Conservation (phyloP, 2,888 invertebrate genomes). For the Meliscaeva auricollis region DNA sequence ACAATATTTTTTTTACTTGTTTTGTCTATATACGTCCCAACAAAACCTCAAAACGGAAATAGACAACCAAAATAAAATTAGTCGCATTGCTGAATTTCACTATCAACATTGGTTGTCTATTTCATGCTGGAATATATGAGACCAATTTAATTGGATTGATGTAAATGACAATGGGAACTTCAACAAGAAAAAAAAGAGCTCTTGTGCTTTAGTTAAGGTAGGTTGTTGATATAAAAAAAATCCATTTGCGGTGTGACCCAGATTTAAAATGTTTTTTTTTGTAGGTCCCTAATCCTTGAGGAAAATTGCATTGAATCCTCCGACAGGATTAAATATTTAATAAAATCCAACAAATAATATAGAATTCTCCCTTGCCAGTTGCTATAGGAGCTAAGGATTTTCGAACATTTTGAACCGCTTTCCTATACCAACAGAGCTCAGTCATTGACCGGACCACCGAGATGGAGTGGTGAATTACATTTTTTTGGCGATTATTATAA, state of each 20-base stretch:
- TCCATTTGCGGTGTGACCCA: slow-evolving; percentile 49
- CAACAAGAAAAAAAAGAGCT: slow-evolving; percentile 1
- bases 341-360: slow-evolving; percentile 33
- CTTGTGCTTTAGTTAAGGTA: slow-evolving; percentile 29
- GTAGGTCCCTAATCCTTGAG: slow-evolving; percentile 51
- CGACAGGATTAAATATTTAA: slow-evolving; percentile 63
- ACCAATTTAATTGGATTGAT: slow-evolving; percentile 65
- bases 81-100: slow-evolving; percentile 46
- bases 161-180: slow-evolving; percentile 48
- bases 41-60: slow-evolving; percentile 31
- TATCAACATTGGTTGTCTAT: slow-evolving; percentile 43
- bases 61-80: slow-evolving; percentile 57
- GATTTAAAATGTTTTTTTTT: slow-evolving; percentile 27
- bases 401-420: neutral
- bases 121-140: slow-evolving; percentile 27
- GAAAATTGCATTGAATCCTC: slow-evolving; percentile 64
- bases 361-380: slow-evolving; percentile 5
- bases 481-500: slow-evolving; percentile 28
- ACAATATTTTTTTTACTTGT: slow-evolving; percentile 10
- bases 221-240: neutral
- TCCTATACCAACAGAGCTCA: neutral
- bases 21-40: neutral
- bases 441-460: slow-evolving; percentile 15
- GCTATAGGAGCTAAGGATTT: slow-evolving; percentile 15
- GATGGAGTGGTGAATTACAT: slow-evolving; percentile 16